These are phyloP conservation scores for Sebastes oblongus DNA, from an alignment of 2,797 vertebrate genomes.

Conservation along the genomic window DNA sequence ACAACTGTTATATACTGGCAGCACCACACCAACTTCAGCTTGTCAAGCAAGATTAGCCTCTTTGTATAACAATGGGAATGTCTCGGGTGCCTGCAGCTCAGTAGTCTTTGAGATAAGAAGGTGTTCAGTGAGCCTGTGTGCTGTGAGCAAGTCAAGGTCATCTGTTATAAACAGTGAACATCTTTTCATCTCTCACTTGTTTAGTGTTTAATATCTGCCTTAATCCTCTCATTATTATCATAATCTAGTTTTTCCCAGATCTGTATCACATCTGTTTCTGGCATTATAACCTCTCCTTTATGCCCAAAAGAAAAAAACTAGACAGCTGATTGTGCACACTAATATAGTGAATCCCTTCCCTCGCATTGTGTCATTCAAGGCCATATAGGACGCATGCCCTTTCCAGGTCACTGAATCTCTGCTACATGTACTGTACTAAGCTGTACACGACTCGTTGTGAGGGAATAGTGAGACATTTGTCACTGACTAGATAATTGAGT, in stretches of 20 bases:
- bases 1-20: background rate
- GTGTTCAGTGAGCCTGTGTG: background rate
- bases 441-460: background rate
- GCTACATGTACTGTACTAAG: background rate
- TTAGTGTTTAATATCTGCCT: background rate
- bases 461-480: constrained; percentile 37
- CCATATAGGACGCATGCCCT: background rate
- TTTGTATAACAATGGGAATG: background rate
- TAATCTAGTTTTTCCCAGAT: background rate
- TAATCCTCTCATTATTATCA: background rate
- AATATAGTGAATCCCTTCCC: background rate
- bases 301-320: background rate
- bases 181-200: background rate
- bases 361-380: background rate
- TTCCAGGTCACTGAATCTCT: constrained; percentile 1
- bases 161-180: background rate
- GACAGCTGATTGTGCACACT: background rate
- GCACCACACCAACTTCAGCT: constrained; percentile 3
- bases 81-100: background rate
- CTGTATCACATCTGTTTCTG: background rate
- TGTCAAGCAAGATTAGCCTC: background rate
- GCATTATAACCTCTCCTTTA: background rate
- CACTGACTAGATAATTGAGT: constrained; percentile 41
- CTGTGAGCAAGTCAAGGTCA: background rate
- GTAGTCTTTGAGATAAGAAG: background rate